phyloP scores from a whole-genome alignment of 1,140 invertebrate genomes.

The Acromyrmex heyeri region DNA sequence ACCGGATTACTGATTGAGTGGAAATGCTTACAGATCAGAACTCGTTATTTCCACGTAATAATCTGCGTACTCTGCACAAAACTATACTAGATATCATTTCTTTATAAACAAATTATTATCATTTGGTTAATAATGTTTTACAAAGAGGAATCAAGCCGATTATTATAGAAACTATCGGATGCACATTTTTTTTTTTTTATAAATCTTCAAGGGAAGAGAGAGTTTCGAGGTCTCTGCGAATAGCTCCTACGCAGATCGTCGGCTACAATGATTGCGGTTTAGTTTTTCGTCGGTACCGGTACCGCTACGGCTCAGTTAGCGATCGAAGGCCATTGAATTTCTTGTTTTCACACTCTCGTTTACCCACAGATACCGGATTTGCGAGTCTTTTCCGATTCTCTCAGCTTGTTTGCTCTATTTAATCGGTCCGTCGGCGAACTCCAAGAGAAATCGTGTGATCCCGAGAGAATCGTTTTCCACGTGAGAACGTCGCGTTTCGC shows the following conservation, averaged over 20 bases:
- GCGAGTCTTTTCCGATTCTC: conserved; percentile 57
- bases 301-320: conserved; percentile 65
- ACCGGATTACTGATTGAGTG: conserved; percentile 11
- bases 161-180: conserved; percentile 1
- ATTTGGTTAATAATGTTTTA: not conserved
- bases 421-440: conserved; percentile 42
- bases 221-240: conserved; percentile 35
- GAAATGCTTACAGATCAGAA: conserved; percentile 5
- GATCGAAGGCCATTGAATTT: conserved; percentile 74
- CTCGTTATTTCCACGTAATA: conserved; percentile 8
- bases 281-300: conserved; percentile 53
- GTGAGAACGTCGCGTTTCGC: not conserved
- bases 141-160: not conserved
- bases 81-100: not conserved
- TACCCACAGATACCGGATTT: conserved; percentile 64
- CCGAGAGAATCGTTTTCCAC: conserved; percentile 18
- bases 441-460: conserved; percentile 66
- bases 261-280: conserved; percentile 65
- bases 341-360: conserved; percentile 74
- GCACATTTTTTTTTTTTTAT: conserved; percentile 33
- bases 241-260: conserved; percentile 61
- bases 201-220: conserved; percentile 48
- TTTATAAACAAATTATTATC: not conserved
- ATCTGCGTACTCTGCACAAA: not conserved
- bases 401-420: conserved; percentile 47